Evolutionary conservation across 2,113 vertebrate species (phyloP).

Genomic region (Vulpes ferrilata): DNA sequence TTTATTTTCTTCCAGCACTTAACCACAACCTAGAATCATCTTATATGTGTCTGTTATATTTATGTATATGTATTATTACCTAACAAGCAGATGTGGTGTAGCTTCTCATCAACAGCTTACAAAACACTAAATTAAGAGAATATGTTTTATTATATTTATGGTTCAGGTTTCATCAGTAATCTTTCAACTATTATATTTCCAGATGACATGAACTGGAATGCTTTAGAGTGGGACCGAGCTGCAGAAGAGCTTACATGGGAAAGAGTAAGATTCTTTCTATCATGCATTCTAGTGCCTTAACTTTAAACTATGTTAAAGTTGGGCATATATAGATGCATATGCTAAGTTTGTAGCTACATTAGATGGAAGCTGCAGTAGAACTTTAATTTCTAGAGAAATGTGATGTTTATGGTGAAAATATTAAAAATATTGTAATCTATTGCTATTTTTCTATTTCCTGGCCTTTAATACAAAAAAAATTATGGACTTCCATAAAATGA

Average conservation of each 20-base stretch:
- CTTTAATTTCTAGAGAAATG: constrained; percentile 56
- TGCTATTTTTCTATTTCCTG: neutral
- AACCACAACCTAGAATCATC: neutral
- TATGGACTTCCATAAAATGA: constrained; percentile 14
- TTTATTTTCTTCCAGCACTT: neutral
- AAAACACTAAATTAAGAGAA: constrained; percentile 1
- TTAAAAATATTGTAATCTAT: neutral
- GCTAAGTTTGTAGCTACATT: neutral
- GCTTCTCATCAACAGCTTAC: neutral
- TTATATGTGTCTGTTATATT: neutral
- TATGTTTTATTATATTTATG: neutral
- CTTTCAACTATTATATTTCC: constrained; percentile 72
- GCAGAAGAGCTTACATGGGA: constrained; percentile 99
- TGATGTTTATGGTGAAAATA: neutral
- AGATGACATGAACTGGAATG: constrained; percentile 99
- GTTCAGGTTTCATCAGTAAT: neutral
- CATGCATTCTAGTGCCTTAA: neutral
- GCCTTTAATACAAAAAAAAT: constrained; percentile 10
- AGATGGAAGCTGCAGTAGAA: neutral
- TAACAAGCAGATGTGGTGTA: neutral
- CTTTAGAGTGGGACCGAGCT: constrained; percentile 97
- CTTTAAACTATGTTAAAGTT: neutral
- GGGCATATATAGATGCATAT: neutral
- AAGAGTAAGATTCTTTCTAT: constrained; percentile 85
- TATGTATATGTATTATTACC: neutral